Percentiles rank a stretch among this genome's conserved stretches.
phyloP scores from a whole-genome alignment of 2,113 vertebrate genomes.

The Cephalopholis sonnerati region DNA sequence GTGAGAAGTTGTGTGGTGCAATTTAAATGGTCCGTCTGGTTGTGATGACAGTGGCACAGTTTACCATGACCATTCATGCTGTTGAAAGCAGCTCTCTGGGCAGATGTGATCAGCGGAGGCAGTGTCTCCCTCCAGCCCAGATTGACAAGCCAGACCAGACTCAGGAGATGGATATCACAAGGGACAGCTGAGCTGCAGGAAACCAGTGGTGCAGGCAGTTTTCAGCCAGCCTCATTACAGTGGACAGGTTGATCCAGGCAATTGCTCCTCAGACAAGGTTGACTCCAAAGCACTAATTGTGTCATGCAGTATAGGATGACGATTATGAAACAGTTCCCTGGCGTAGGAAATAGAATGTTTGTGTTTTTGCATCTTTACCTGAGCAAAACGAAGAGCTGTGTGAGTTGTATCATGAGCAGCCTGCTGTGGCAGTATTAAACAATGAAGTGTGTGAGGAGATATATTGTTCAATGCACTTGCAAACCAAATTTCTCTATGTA shows the following conservation, averaged over 20 bases:
- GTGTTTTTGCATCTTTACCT: not conserved
- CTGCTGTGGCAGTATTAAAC: not conserved
- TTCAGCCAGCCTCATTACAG: conserved; percentile 76
- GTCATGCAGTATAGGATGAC: conserved; percentile 42
- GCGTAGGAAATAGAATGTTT: conserved; percentile 33
- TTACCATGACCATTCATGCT: conserved; percentile 74
- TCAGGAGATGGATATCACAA: conserved; percentile 78
- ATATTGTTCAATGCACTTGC: conserved; percentile 1
- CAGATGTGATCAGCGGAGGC: conserved; percentile 78
- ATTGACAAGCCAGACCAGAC: conserved; percentile 79
- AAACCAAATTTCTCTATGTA: conserved; percentile 30
- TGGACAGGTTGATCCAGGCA: conserved; percentile 76
- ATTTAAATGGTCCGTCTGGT: conserved; percentile 68
- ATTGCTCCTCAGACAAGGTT: conserved; percentile 69
- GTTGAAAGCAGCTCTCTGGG: conserved; percentile 76
- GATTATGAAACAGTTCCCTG: conserved; percentile 41
- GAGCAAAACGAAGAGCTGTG: conserved; percentile 12
- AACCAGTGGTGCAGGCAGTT: conserved; percentile 77
- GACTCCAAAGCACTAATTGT: conserved; percentile 64
- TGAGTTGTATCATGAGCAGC: conserved; percentile 2
- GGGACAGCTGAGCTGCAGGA: conserved; percentile 77
- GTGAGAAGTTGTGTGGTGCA: conserved; percentile 31
- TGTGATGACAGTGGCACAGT: conserved; percentile 75
- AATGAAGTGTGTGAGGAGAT: not conserved
- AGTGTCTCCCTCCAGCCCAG: conserved; percentile 72